Conservation (phyloP, 1,140 invertebrate species). For the Drosophila obscura region DNA sequence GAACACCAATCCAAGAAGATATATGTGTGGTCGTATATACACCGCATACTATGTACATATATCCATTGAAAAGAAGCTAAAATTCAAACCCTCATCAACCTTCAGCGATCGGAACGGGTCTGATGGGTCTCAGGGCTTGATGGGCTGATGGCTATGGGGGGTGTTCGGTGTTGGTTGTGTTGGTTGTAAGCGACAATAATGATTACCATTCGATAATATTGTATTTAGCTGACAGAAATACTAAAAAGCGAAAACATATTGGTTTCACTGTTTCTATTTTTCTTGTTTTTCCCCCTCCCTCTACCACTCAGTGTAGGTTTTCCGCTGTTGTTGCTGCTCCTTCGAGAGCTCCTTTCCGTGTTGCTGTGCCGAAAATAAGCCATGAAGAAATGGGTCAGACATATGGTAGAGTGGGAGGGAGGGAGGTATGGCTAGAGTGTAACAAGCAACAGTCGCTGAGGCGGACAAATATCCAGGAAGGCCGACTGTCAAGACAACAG, state of each 20-base stretch:
- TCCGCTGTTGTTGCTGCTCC: not conserved
- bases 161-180: not conserved
- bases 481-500: conserved; percentile 42
- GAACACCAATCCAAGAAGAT: conserved; percentile 13
- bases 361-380: conserved; percentile 46
- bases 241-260: conserved; percentile 75
- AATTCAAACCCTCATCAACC: conserved; percentile 39
- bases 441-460: conserved; percentile 49
- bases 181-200: conserved; percentile 9
- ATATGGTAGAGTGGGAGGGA: conserved; percentile 22
- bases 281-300: conserved; percentile 1
- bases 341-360: not conserved
- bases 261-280: conserved; percentile 62
- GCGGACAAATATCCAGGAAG: conserved; percentile 48
- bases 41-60: not conserved
- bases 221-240: conserved; percentile 62
- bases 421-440: conserved; percentile 44
- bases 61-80: conserved; percentile 24
- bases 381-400: conserved; percentile 72
- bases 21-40: not conserved
- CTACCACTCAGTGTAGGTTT: no score
- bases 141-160: not conserved
- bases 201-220: conserved; percentile 64
- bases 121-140: conserved; percentile 7
- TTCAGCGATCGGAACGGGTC: conserved; percentile 10